Base-by-base conservation (phyloP, 2,113 vertebrate genomes). In the Plotosus lineatus region DNA sequence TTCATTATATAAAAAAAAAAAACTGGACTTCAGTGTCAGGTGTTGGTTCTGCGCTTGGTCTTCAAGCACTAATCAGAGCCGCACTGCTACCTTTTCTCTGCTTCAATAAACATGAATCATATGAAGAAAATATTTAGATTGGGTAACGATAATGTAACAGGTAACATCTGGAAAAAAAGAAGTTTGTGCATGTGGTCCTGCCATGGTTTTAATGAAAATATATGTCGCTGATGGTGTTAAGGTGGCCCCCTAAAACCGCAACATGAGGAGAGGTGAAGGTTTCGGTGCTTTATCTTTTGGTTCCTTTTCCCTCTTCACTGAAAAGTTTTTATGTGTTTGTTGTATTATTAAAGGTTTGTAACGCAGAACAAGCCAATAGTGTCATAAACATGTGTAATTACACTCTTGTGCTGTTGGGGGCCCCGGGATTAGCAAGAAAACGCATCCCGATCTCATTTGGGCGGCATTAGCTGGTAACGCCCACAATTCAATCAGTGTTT, bases 301-400 rank as follows among this genome's bases (percentile, higher is more conserved):
- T 50, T 82, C 63, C 38, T 38, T 55, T 36, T 38, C 48, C 82
- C 33, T 19, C 26, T 82, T 40, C 40, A 23, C 33, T 58, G 46
- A 65, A n/a, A 72, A 63, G n/a, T 69, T 82, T 63, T 81, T 79
- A 12, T 51, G 73, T 76, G 73, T 73, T 76, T 74, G 31, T 85
- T 82, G 72, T 75, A 51, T 82, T 66, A 79, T 74, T 85, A 71
- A 83, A 82, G 72, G 7, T 60, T 40, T 44, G 31, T 68, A 79
- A 56, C 72, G 55, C 56, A 65, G 61, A 80, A 65, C n/a, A 75
- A 36, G 71, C 76, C 61, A 63, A 31, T 26, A 19, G n/a, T 44
- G 56, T 82, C 26, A 63, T 28, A 69, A 76, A 15, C 66, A 75
- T 75, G 79, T 77, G 28, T 73, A 51, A 78, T 78, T n/a, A 56